These are phyloP conservation scores for Tursiops truncatus DNA, from an alignment of 2,113 vertebrate species.

Conservation along the genomic window DNA sequence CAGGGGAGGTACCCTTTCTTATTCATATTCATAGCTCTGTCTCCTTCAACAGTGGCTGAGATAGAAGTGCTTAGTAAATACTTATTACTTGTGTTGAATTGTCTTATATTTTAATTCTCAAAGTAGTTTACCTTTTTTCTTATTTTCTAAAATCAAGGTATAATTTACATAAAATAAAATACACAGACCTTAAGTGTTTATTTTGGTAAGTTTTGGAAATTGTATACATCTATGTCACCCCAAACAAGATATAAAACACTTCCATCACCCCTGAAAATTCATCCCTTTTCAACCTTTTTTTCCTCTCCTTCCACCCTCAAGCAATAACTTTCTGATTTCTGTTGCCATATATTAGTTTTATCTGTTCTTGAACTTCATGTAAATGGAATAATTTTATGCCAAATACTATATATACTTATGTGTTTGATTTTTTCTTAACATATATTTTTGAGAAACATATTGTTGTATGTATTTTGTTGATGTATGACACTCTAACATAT, in stretches of 20 bases:
- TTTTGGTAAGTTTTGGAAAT: neutral
- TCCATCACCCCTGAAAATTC: neutral
- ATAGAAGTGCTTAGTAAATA: neutral
- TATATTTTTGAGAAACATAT: neutral
- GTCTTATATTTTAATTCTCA: neutral
- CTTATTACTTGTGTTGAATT: neutral
- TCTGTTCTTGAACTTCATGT: neutral
- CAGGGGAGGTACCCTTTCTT: neutral
- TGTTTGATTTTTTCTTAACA: neutral
- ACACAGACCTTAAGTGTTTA: neutral
- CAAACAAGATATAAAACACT: neutral
- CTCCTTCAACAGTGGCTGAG: neutral
- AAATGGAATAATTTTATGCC: neutral
- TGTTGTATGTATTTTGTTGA: neutral
- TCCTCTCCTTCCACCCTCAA: neutral
- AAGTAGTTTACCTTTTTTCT: neutral
- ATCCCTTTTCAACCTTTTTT: neutral
- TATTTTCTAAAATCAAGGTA: neutral
- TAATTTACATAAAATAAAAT: constrained; percentile 31
- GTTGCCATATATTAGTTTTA: neutral
- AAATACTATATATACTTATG: neutral
- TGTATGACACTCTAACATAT: neutral
- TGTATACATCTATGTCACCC: neutral
- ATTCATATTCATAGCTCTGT: neutral
- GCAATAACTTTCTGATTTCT: neutral